These are phyloP conservation scores for Meghimatium bilineatum DNA, from an alignment of 2,888 invertebrate species.

Conservation along the genomic window DNA sequence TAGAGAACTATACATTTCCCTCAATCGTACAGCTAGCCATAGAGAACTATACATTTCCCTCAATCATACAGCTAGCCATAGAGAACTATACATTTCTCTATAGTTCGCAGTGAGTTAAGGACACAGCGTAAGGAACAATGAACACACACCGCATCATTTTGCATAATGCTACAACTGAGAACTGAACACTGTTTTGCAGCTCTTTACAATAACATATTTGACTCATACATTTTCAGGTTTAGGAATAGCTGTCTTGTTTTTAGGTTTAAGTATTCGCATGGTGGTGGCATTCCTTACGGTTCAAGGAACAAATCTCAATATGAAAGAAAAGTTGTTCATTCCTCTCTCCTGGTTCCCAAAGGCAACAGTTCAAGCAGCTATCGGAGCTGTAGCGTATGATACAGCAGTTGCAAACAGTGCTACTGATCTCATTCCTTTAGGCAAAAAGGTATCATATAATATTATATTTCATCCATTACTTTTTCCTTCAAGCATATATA, in stretches of 20 bases:
- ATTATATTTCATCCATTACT: no score
- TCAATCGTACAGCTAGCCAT: no score
- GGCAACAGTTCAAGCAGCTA: conserved; percentile 87
- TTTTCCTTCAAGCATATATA: no score
- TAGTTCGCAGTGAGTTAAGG: no score
- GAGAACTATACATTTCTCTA: no score
- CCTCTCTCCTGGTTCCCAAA: conserved; percentile 95
- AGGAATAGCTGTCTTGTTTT: conserved; percentile 82
- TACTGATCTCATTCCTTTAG: conserved; percentile 39
- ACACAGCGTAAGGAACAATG: no score
- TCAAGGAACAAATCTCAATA: conserved; percentile 86
- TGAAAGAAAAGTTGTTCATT: conserved; percentile 93
- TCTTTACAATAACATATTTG: not conserved
- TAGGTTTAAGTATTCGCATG: conserved; percentile 81
- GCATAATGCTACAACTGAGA: no score
- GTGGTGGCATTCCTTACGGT: conserved; percentile 75
- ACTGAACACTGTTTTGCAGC: no score
- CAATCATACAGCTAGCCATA: no score
- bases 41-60: no score
- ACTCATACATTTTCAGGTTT: conserved; percentile 78
- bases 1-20: no score
- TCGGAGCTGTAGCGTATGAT: conserved; percentile 53
- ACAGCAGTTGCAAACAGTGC: conserved; percentile 46
- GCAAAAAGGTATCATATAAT: conserved; percentile 27
- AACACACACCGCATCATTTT: no score